Conservation (phyloP, 2,888 invertebrate genomes). For the Phrixothrix hirtus region DNA sequence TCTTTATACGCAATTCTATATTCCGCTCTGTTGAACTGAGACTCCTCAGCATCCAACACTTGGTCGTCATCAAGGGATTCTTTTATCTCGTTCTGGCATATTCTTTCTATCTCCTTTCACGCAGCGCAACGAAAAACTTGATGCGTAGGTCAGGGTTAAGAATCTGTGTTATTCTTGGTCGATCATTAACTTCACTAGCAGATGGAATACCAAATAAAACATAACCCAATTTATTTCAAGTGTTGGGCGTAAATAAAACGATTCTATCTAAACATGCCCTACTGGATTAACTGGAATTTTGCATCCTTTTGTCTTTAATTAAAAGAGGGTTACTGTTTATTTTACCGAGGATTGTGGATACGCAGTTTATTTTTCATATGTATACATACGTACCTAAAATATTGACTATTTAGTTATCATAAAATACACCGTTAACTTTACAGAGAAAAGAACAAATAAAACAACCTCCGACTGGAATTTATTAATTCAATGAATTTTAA, state of each 20-base stretch:
- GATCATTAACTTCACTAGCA: conserved; percentile 36
- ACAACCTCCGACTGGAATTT: too few species aligned
- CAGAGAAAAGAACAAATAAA: too few species aligned
- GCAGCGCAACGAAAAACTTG: conserved; percentile 40
- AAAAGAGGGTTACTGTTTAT: conserved; percentile 12
- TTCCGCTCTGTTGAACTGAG: conserved; percentile 28
- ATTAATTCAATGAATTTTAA: too few species aligned
- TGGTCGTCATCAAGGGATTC: conserved; percentile 34
- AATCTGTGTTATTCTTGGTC: conserved; percentile 40
- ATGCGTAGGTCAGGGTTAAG: conserved; percentile 43
- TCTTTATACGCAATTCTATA: conserved; percentile 11
- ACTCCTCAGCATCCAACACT: conserved; percentile 25
- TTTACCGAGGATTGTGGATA: neutral
- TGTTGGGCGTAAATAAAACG: conserved; percentile 9
- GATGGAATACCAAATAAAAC: conserved; percentile 31
- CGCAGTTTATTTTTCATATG: neutral
- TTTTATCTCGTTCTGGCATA: conserved; percentile 32
- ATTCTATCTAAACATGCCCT: conserved; percentile 8
- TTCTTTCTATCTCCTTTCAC: conserved; percentile 34
- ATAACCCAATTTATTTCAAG: conserved; percentile 24
- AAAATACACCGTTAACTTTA: neutral
- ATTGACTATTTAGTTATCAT: neutral
- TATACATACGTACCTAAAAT: neutral
- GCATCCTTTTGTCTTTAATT: conserved; percentile 15
- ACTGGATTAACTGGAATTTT: conserved; percentile 10